Evolutionary conservation across 1,140 invertebrate genomes (phyloP), one percentile per base, ranked within the genome.

Genomic region (Drosophila jambulina): DNA sequence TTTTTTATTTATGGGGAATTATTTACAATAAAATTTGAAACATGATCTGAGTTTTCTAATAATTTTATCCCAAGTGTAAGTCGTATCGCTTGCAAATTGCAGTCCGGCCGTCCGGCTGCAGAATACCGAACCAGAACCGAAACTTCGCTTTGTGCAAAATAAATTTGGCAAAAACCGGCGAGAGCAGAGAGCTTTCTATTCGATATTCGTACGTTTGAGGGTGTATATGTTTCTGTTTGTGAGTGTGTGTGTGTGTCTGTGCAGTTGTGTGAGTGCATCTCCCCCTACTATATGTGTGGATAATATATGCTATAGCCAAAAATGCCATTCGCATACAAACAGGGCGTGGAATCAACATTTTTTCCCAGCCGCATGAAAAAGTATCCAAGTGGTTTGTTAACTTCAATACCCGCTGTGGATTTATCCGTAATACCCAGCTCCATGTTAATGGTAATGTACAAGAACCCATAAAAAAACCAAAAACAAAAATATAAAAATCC

Each of bases 381-480:
- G 82, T 92, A 92, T 92, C 91, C 91, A 72, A 92, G 91, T 87
- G 91, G 91, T 92, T 92, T 92, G 85, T 91, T 92, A 92, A 92
- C 91, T 86, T 78, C 91, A 91, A 92, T 92, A 91, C 91, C 91
- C 81, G 91, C 88, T 82, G 91, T 92, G 91, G 91, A 92, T 85
- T 92, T 92, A 82, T 91, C 91, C 75, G 91, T 92, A 84, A 92
- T 92, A 84, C 88, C 91, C 75, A 91, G 88, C 91, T 90, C 91
- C 53, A 84, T 92, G 85, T 90, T 92, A 91, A 92, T 91, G 91
- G 91, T 92, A 92, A 92, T 81, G 91, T 92, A 92, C 82, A 82
- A 81, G 51, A 70, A 59, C n/a, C 61, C 57, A 67, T 51, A 60
- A 42, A 68, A 59, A 72, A 23, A 23, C 19, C 21, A 54, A 36